Evolutionary conservation across 2,113 vertebrate genomes (phyloP).

Genomic region (Synodontis membranacea): DNA sequence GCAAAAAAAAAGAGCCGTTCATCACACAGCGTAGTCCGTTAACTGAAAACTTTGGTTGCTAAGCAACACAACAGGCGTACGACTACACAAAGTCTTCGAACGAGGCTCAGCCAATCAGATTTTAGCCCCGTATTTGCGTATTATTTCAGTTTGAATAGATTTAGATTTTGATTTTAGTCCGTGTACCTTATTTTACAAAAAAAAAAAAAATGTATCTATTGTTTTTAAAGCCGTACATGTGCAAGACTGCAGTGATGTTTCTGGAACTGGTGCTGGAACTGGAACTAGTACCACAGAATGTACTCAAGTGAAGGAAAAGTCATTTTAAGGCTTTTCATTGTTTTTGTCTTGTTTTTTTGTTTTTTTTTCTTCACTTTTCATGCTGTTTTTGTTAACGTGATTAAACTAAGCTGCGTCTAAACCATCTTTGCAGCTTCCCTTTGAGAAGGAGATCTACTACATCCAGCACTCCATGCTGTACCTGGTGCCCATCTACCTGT

Average conservation of each 20-base stretch:
- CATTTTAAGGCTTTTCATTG: too few relatives aligned
- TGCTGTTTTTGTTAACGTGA: too few relatives aligned
- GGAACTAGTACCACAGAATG: too few relatives aligned
- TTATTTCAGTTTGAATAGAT: background rate
- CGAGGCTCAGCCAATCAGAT: background rate
- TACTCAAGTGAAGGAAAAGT: too few relatives aligned
- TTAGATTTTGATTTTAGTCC: background rate
- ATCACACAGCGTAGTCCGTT: background rate
- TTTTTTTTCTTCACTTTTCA: too few relatives aligned
- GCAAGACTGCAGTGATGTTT: too few relatives aligned
- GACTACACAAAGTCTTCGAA: background rate
- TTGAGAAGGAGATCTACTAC: slow-evolving; percentile 96
- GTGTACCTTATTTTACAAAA: background rate
- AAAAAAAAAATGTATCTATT: too few relatives aligned
- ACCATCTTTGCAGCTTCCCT: slow-evolving; percentile 81
- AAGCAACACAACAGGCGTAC: background rate
- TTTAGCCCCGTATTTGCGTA: background rate
- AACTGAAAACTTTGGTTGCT: background rate
- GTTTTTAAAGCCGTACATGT: too few relatives aligned
- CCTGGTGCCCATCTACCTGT: slow-evolving; percentile 91
- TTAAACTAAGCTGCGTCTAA: background rate
- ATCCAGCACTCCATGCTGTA: slow-evolving; percentile 98
- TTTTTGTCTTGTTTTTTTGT: background rate
- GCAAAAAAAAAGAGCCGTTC: background rate
- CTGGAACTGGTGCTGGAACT: too few relatives aligned